These are phyloP conservation scores for Silurus aristotelis DNA, from an alignment of 2,797 vertebrate species.

Conservation along the genomic window DNA sequence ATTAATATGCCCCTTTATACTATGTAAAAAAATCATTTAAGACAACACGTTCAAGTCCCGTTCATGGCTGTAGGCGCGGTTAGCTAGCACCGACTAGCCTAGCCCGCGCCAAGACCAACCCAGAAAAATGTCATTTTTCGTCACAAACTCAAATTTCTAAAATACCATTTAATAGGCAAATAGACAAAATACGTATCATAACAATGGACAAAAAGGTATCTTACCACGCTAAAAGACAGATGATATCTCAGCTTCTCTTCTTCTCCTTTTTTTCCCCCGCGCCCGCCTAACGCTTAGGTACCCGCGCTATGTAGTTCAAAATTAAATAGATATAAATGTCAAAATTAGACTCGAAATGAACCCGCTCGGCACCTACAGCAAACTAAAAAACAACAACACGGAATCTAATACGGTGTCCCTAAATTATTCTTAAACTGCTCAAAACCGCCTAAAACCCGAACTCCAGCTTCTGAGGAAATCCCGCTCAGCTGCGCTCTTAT, in stretches of 20 bases:
- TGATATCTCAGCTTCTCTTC: neutral
- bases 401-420: too few relatives aligned
- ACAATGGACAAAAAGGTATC: neutral
- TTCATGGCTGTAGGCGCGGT: neutral
- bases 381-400: neutral
- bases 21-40: too few relatives aligned
- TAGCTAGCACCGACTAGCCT: conserved; percentile 13
- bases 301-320: conserved; percentile 14
- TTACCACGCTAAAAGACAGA: conserved; percentile 23
- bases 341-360: neutral
- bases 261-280: neutral
- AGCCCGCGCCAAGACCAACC: conserved; percentile 16
- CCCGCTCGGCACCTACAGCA: too few relatives aligned
- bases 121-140: neutral
- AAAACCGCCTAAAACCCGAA: neutral
- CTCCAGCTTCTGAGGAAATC: neutral
- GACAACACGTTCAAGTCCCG: neutral
- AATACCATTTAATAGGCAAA: neutral
- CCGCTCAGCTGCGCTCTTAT: conserved; percentile 17
- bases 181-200: too few relatives aligned
- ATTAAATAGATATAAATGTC: neutral
- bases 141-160: neutral
- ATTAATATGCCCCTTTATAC: too few relatives aligned
- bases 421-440: neutral
- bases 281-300: conserved; percentile 4